Evolutionary conservation across 2,888 invertebrate genomes (phyloP).

Genomic region (Lissonota sp.): DNA sequence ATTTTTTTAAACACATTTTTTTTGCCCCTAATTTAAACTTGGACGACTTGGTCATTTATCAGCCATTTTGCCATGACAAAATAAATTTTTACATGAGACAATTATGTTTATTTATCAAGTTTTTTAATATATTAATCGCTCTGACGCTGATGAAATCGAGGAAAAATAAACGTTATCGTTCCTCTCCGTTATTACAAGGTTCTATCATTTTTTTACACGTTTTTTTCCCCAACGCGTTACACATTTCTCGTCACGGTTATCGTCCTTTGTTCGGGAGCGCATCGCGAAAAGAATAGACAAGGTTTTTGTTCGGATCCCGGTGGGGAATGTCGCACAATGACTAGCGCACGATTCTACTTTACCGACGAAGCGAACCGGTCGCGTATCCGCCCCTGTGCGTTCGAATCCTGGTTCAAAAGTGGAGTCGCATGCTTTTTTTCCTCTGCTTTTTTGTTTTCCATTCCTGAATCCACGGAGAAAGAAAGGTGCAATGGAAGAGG

Average conservation of each 20-base stretch:
- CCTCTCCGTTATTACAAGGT: not conserved
- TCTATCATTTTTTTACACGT: not conserved
- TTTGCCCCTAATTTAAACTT: no score
- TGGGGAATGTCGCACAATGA: conserved; percentile 50
- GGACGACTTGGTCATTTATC: no score
- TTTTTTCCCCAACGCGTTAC: conserved; percentile 24
- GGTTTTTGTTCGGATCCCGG: conserved; percentile 26
- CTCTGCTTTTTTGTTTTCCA: not conserved
- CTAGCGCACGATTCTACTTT: conserved; percentile 38
- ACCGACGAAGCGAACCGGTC: conserved; percentile 21
- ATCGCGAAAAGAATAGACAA: conserved; percentile 25
- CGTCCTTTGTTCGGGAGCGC: conserved; percentile 41
- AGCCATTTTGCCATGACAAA: no score
- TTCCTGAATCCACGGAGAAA: not conserved
- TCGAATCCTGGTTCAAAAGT: not conserved
- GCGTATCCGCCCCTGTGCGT: not conserved
- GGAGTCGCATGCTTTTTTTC: conserved; percentile 12
- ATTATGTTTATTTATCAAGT: no score
- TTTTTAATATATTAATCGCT: no score
- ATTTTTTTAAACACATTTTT: not conserved
- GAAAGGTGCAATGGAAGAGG: not conserved
- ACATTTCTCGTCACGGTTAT: conserved; percentile 22
- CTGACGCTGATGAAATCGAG: no score
- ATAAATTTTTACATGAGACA: no score
- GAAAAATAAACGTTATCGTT: conserved; percentile 17